Evolutionary conservation across 2,888 invertebrate genomes (phyloP), one percentile per base, ranked within the genome.

Genomic region (Cantharis rufa): DNA sequence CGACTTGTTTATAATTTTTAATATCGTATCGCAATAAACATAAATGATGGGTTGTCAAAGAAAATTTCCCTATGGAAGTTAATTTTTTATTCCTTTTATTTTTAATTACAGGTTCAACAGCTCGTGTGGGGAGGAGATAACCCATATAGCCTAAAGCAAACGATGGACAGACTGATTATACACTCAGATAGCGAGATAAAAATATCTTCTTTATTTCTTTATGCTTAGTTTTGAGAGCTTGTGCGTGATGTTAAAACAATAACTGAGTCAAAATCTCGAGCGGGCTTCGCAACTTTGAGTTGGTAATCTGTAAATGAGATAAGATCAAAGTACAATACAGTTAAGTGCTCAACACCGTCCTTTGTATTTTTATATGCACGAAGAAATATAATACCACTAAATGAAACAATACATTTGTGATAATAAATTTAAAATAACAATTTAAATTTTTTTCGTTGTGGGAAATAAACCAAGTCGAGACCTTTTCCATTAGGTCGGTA

Each of bases 41-140:
- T 85, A 85, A 86, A 85, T 85, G 85, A 86, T 82, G 83, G 84
- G 84, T 83, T 85, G 85, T 85, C 84, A 84, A 84, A 84, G 82
- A 80, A 78, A 80, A 81, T 81, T 80, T 78, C 73, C 76, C 74
- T 73, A 76, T 74, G 80, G 76, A 82, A 80, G 80, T 80, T 76
- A 72, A 70, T 78, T 80, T 82, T 82, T 82, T 83, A 81, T 80
- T 71, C 78, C 82, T 83, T 84, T 82, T 81, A 82, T 84, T 84
- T 48, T 85, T 85, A 85, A 85, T 85, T 85, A 83, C 84, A 83
- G 83, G 78, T 79, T 78, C 72, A 66, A 66, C 18, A 76, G 82
- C 81, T 80, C 81, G 83, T 80, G 81, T 80, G 81, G 83, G 84
- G 84, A 82, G 84, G 84, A 84, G 84, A 82, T 84, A 83, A 82